Evolutionary conservation across 2,797 vertebrate species (phyloP), one percentile per base, ranked within the genome.

Genomic region (Etheostoma nigrum): DNA sequence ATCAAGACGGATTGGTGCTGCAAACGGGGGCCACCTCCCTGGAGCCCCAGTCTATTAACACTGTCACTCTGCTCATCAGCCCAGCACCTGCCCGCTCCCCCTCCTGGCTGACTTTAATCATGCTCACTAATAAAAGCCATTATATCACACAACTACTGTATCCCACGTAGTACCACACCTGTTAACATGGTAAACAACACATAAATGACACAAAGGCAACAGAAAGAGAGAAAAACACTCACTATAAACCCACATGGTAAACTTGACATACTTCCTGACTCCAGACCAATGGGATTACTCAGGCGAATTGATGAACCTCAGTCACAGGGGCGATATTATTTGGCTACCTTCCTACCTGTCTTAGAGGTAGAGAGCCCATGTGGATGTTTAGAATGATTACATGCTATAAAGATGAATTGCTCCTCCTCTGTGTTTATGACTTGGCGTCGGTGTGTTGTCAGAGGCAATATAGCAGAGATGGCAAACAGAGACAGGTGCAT

Each of bases 51-150:
- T 93, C 94, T 91, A 94, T 95, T 95, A 95, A 91, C 94, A 92
- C 91, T 94, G 94, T 94, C 94, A 94, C 93, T 94, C 90, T 91
- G 92, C 93, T 94, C 94, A 94, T 95, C 92, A 93, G 91, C 88
- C 89, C 87, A 81, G 91, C 94, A 95, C 94, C 94, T 95, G 93
- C 91, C 91, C 45, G 78, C 86, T 89, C 82, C 86, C 89, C 81
- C 88, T 91, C 85, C 82, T 86, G 86, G 87, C 81, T 83, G 86
- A 82, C 91, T 92, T 93, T 94, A 94, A 95, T 95, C 92, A 94
- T 78, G 79, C 90, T 81, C 79, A 40, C 93, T 95, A 93, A 95
- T 94, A 93, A 91, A 94, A 91, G 88, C 90, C 92, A 93, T 93
- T 93, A 94, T 89, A 93, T 92, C 85, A 85, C 85, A 92, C 89